Evolutionary conservation across 2,888 invertebrate genomes (phyloP), one percentile per base, ranked within the genome.

Genomic region (Cerceris ruficornis): DNA sequence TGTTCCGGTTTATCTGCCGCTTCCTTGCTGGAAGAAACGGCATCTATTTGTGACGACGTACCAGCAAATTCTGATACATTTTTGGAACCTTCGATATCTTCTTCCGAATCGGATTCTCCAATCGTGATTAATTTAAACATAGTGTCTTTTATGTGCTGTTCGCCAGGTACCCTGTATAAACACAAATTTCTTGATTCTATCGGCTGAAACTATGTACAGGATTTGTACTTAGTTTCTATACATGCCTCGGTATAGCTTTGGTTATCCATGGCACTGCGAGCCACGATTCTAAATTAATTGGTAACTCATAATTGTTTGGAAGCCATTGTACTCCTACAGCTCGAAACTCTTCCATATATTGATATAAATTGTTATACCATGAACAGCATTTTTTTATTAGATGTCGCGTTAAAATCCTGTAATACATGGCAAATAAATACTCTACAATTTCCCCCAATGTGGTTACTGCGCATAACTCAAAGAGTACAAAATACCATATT

Each of bases 311-410:
- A 57, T 90, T 85, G 6, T 87, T 65, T 8, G 94, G 93, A 69
- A 95, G 89, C 92, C 95, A 94, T 43, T 88, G 68, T 15, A 93
- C 68, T 7, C 95, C 95, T 80, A 93, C 92, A 1, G 84, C 65
- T 85, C 93, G 89, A 28, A 95, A 90, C 70, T 90, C 88, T 52
- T 89, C 85, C 43, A 93, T 80, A 84, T 91, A 94, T 17, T 88
- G 87, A 82, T 93, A 89, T 57, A 95, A 88, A 66, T 89, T 89
- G 11, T 92, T 89, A 82, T 95, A 95, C 94, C 94, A 94, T 7
- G 90, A 87, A 77, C 94, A 93, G 42, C 93, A 89, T 85, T 93
- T 93, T 81, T 93, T 93, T 6, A 94, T 83, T 14, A 94, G 90
- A 52, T 94, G 90, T 67, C 92, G 91, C 39, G 93, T 91, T 68